Conservation (phyloP, 2,113 vertebrate species). For the Megaptera novaeangliae region DNA sequence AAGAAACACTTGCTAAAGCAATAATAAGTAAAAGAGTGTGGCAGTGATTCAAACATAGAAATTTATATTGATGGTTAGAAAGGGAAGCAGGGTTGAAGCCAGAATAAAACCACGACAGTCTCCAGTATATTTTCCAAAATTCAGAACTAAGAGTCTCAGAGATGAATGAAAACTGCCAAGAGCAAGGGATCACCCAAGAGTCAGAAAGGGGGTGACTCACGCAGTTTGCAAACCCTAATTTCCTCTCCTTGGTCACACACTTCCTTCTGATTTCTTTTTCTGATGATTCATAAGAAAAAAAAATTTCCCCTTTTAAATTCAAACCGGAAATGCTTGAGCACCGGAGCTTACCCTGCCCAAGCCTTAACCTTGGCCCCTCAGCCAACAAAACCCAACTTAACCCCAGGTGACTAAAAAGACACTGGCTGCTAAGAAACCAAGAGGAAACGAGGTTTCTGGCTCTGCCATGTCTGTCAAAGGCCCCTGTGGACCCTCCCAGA, state of each 20-base stretch:
- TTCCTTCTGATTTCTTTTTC: constrained; percentile 74
- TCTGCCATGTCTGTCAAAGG: background rate
- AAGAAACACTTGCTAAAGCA: background rate
- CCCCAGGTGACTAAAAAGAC: background rate
- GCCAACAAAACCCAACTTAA: background rate
- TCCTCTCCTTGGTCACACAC: constrained; percentile 70
- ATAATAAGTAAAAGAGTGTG: background rate
- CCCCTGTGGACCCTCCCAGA: background rate
- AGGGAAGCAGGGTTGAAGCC: background rate
- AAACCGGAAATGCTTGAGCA: constrained; percentile 29
- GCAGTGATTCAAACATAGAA: background rate
- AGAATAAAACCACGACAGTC: background rate
- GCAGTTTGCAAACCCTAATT: constrained; percentile 56
- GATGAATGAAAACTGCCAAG: constrained; percentile 44
- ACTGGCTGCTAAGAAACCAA: background rate
- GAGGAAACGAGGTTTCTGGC: constrained; percentile 10
- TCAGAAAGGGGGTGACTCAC: constrained; percentile 58
- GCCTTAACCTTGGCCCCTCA: constrained; percentile 37
- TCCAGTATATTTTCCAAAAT: background rate
- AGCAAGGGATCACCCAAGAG: constrained; percentile 30
- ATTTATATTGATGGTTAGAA: background rate
- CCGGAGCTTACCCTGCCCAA: constrained; percentile 7
- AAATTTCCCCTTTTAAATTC: constrained; percentile 37
- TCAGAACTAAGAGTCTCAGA: background rate
- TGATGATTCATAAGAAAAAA: constrained; percentile 66